Evolutionary conservation across 1,140 invertebrate species (phyloP), one percentile per base, ranked within the genome.

Genomic region (Phymastichus coffea): DNA sequence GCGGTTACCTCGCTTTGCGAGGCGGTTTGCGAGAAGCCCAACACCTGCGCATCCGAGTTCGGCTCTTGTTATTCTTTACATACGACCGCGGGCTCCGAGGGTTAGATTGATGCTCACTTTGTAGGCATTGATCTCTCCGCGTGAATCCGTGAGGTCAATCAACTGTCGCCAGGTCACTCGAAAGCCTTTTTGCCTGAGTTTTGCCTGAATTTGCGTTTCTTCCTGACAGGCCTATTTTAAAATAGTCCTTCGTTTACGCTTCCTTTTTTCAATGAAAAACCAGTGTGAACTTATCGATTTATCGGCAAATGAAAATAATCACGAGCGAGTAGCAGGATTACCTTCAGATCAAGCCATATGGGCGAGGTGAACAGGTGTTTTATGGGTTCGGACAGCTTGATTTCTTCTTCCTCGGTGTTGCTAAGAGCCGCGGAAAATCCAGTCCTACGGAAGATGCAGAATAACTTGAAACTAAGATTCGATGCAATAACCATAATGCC

Each of bases 301-400:
- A n/a, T n/a, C n/a, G 8, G 12, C 20, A n/a, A n/a, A n/a, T n/a
- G n/a, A n/a, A n/a, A n/a, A n/a, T n/a, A n/a, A n/a, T n/a, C n/a
- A n/a, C n/a, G n/a, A n/a, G n/a, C n/a, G n/a, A n/a, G n/a, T n/a
- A n/a, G n/a, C n/a, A n/a, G n/a, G 59, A 44, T 17, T n/a, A 79
- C 78, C 73, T 79, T 78, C 10, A 83, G 63, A 66, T 89, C 83
- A n/a, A 79, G 66, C 85, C 87, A 89, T 66, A 87, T 84, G 10
- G 93, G 92, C 9, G 93, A 95, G 1, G 90, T 93, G 56, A 97
- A 88, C 70, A 98, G 94, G 75, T 97, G 92, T 64, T 89, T 84
- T 0, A 95, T 63, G 0, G 94, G 93, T 74, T 97, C 94, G 49
- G 92, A 86, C 7, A 95, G 75, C 55, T 92, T 93, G 1, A 95